Evolutionary conservation across 2,888 invertebrate species (phyloP).

Genomic region (Mesopsocus fuscifrons): DNA sequence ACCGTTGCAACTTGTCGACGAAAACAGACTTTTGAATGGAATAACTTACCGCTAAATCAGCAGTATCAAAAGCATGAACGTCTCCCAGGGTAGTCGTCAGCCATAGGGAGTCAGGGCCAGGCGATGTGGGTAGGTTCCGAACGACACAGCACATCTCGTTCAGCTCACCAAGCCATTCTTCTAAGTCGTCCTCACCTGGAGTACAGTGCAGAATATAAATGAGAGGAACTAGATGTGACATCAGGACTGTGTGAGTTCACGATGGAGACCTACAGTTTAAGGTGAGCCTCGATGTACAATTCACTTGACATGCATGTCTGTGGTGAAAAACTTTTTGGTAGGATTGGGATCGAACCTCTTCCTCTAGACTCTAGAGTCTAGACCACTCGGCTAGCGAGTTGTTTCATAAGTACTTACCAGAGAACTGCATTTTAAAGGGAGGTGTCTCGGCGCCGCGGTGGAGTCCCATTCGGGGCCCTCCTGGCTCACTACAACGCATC

Average conservation of each 20-base stretch:
- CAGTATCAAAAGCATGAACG: slow-evolving; percentile 62
- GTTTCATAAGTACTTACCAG: too few relatives aligned
- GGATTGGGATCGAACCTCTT: too few relatives aligned
- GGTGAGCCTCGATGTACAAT: too few relatives aligned
- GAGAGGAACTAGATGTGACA: too few relatives aligned
- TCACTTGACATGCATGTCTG: too few relatives aligned
- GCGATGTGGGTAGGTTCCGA: slow-evolving; percentile 46
- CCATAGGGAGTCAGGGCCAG: slow-evolving; percentile 58
- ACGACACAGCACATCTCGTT: slow-evolving; percentile 56
- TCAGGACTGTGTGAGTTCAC: too few relatives aligned
- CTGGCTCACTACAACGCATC: slow-evolving; percentile 60
- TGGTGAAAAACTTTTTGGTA: too few relatives aligned
- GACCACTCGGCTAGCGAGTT: too few relatives aligned
- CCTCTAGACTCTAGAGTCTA: too few relatives aligned
- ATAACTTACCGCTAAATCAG: slow-evolving; percentile 37
- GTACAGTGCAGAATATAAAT: neutral
- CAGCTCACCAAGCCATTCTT: slow-evolving; percentile 74
- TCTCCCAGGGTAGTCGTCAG: slow-evolving; percentile 59
- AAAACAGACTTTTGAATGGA: too few relatives aligned
- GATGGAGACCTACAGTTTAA: too few relatives aligned
- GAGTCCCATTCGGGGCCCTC: slow-evolving; percentile 52
- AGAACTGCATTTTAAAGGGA: slow-evolving; percentile 55
- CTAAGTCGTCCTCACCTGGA: slow-evolving; percentile 60
- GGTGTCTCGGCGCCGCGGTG: slow-evolving; percentile 31
- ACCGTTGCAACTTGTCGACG: too few relatives aligned